Percentiles rank a stretch among this genome's conserved stretches.
phyloP scores from a whole-genome alignment of 2,888 invertebrate species.

The Drosophila lutescens region DNA sequence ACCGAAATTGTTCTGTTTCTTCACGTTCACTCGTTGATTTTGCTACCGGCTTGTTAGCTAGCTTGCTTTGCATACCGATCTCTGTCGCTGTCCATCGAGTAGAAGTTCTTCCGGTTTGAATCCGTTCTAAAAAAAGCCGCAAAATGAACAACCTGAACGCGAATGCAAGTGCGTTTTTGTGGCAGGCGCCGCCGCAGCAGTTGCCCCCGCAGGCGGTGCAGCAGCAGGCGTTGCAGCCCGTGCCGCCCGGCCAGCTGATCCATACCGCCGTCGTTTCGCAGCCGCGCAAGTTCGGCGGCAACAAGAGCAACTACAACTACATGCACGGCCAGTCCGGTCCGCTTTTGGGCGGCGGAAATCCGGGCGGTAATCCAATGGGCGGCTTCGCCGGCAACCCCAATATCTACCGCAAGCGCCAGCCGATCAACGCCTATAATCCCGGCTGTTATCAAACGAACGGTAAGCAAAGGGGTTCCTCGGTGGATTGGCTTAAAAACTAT shows the following conservation, averaged over 20 bases:
- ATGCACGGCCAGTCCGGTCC: constrained; percentile 33
- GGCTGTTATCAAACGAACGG: constrained; percentile 62
- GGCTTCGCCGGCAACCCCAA: constrained; percentile 42
- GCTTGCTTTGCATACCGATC: background rate
- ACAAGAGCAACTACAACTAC: constrained; percentile 63
- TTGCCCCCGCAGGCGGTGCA: background rate
- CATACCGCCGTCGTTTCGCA: constrained; percentile 33
- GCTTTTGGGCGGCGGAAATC: constrained; percentile 34
- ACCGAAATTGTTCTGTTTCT: constrained; percentile 1
- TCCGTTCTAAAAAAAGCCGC: background rate
- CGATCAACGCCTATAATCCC: constrained; percentile 49
- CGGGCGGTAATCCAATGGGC: constrained; percentile 7
- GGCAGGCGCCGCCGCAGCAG: constrained; percentile 31
- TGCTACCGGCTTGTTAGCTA: background rate
- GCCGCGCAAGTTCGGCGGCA: constrained; percentile 59
- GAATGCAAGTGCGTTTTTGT: constrained; percentile 58
- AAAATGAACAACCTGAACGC: constrained; percentile 62
- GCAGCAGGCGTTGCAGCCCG: background rate
- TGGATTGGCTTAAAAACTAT: background rate
- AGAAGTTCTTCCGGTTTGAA: background rate
- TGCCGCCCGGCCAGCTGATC: constrained; percentile 28
- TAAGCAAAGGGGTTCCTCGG: constrained; percentile 41
- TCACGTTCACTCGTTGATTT: background rate
- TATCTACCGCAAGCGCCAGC: constrained; percentile 60
- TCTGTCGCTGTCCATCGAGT: background rate